Conservation (phyloP, 2,797 vertebrate species). For the Artibeus lituratus region DNA sequence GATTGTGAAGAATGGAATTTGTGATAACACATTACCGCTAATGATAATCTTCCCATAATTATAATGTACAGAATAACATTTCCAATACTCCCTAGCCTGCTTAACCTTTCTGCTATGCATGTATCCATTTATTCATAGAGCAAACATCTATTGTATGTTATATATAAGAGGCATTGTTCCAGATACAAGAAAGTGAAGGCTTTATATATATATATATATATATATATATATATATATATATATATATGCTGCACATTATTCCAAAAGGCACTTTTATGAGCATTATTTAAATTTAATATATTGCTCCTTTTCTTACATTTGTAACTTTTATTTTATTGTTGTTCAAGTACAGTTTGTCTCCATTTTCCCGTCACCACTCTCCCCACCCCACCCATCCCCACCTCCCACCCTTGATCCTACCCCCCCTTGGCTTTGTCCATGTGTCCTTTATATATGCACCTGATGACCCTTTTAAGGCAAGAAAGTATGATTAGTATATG, state of each 20-base stretch:
- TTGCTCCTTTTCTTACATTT: too few relatives aligned
- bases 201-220: slow-evolving; percentile 26
- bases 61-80: neutral
- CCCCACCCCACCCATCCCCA: too few relatives aligned
- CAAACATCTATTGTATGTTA: neutral
- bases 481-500: neutral
- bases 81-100: neutral
- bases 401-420: too few relatives aligned
- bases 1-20: slow-evolving; percentile 50
- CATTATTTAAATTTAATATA: too few relatives aligned
- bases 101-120: slow-evolving; percentile 2
- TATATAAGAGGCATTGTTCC: neutral
- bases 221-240: too few relatives aligned
- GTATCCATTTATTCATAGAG: slow-evolving; percentile 5
- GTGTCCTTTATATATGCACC: too few relatives aligned
- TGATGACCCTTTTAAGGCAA: neutral
- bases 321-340: too few relatives aligned
- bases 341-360: too few relatives aligned
- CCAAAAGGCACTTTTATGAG: neutral
- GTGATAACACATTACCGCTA: slow-evolving; percentile 53
- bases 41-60: slow-evolving; percentile 58
- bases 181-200: slow-evolving; percentile 29
- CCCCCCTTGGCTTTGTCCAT: too few relatives aligned
- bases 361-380: too few relatives aligned
- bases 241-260: neutral